Conservation (phyloP, 2,888 invertebrate genomes). For the Lithodes maja region DNA sequence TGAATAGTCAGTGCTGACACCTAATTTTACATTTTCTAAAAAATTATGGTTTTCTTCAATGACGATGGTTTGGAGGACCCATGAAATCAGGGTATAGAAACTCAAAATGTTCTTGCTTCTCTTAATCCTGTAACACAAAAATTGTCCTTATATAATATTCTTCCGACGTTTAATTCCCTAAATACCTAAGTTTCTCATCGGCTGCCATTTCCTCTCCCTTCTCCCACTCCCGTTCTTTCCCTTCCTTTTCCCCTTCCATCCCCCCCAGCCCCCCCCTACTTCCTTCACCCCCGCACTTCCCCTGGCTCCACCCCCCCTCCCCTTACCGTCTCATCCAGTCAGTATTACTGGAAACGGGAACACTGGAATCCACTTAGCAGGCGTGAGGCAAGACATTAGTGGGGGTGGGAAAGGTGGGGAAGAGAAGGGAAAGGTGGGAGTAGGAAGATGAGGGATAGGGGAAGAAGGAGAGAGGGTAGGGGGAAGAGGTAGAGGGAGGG, state of each 20-base stretch:
- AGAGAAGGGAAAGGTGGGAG: background rate
- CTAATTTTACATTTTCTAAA: too few species aligned
- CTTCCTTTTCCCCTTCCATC: background rate
- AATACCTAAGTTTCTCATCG: too few species aligned
- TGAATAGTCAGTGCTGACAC: too few species aligned
- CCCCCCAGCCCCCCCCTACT: background rate
- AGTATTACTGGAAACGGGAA: background rate
- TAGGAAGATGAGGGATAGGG: background rate
- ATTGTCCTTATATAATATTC: too few species aligned
- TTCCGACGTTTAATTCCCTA: too few species aligned
- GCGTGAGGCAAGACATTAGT: background rate
- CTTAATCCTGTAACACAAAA: too few species aligned
- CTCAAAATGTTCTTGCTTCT: too few species aligned
- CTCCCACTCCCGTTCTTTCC: background rate
- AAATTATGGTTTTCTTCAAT: too few species aligned
- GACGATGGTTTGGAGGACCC: too few species aligned
- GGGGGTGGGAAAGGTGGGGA: background rate
- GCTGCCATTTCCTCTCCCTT: background rate
- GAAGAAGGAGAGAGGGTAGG: background rate
- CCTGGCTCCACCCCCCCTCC: background rate
- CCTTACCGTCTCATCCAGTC: background rate
- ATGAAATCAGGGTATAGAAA: too few species aligned
- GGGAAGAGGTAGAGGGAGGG: background rate
- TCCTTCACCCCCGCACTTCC: background rate
- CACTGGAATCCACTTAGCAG: constrained; percentile 1